These are phyloP conservation scores for Drosophila dunni DNA, from an alignment of 1,140 invertebrate species.

Conservation along the genomic window DNA sequence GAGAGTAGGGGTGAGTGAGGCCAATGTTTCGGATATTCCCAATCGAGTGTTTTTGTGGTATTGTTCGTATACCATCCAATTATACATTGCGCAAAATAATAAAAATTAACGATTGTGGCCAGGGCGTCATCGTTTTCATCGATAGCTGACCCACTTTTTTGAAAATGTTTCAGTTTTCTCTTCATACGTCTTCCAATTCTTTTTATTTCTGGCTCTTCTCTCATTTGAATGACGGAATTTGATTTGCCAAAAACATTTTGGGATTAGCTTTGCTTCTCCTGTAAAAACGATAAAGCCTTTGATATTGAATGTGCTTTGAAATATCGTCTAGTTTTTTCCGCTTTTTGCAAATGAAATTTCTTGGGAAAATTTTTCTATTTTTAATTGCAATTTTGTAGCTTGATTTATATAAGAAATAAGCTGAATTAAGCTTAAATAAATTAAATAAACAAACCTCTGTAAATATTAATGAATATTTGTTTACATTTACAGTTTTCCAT, in stretches of 20 bases:
- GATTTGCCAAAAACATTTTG: slow-evolving; percentile 35
- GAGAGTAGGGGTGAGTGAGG: neutral
- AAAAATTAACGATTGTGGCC: slow-evolving; percentile 49
- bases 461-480: neutral
- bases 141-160: slow-evolving; percentile 49
- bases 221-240: slow-evolving; percentile 24
- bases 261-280: slow-evolving; percentile 6
- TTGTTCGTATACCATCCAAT: slow-evolving; percentile 30
- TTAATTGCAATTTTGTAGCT: too few species aligned
- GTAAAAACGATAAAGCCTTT: slow-evolving; percentile 24
- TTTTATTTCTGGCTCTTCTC: too few species aligned
- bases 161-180: slow-evolving; percentile 1
- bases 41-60: slow-evolving; percentile 12
- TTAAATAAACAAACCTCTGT: too few species aligned
- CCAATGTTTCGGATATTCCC: slow-evolving; percentile 29
- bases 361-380: neutral
- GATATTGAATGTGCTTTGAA: slow-evolving; percentile 30
- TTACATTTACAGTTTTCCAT: neutral
- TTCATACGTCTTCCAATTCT: slow-evolving; percentile 3
- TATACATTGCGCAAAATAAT: slow-evolving; percentile 48
- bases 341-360: neutral
- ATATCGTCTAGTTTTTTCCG: neutral
- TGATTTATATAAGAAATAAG: too few species aligned
- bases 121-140: slow-evolving; percentile 22
- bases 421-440: too few species aligned